Evolutionary conservation across 1,140 invertebrate genomes (phyloP).

Genomic region (Heliconius eleuchia): DNA sequence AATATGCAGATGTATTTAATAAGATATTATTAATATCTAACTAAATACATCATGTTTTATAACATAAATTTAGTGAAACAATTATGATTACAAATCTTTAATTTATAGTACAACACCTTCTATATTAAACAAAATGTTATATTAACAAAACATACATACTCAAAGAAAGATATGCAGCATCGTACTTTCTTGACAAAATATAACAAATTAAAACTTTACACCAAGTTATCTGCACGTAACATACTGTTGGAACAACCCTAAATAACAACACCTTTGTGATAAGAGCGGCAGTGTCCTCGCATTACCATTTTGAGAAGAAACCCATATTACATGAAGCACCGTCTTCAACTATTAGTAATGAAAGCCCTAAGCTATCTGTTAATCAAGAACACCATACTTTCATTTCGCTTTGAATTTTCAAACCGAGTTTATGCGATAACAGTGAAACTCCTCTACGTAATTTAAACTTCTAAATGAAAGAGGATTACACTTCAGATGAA

Average conservation of each 20-base stretch:
- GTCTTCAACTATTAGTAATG: constrained; percentile 21
- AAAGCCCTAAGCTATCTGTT: constrained; percentile 15
- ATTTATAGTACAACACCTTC: too few species aligned
- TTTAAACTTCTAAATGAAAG: background rate
- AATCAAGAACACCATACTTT: constrained; percentile 11
- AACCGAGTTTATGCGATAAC: background rate
- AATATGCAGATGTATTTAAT: too few species aligned
- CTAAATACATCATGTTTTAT: too few species aligned
- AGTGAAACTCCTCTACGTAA: background rate
- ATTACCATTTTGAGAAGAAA: constrained; percentile 23
- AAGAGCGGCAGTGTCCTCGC: constrained; percentile 7
- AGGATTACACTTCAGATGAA: background rate
- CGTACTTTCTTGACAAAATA: too few species aligned
- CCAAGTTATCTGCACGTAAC: background rate
- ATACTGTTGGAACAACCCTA: background rate
- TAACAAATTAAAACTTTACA: too few species aligned
- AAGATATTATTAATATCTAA: too few species aligned
- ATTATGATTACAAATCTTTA: too few species aligned
- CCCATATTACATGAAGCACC: constrained; percentile 17
- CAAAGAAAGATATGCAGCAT: too few species aligned
- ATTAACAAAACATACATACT: too few species aligned
- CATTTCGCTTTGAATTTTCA: background rate
- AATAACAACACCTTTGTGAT: constrained; percentile 13
- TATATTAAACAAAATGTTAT: too few species aligned
- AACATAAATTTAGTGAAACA: too few species aligned